Evolutionary conservation across 2,888 invertebrate species (phyloP), one percentile per base, ranked within the genome.

Genomic region (Drosophila percnosoma): DNA sequence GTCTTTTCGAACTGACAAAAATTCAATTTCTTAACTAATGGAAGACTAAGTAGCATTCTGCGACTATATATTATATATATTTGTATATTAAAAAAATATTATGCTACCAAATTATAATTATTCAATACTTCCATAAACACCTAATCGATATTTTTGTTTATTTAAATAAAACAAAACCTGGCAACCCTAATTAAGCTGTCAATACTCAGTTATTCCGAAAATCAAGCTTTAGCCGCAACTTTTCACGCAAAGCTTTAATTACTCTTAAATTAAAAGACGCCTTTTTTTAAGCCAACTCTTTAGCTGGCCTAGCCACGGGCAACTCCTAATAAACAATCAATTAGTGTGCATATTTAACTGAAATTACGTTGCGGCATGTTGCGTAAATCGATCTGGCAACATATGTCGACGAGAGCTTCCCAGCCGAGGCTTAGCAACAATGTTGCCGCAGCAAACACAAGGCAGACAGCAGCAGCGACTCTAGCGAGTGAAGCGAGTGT

Each of bases 151-250:
- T 6, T 13, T 21, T 18, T 13, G 5, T n/a, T 15, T 1, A 18
- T 15, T 51, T 29, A 29, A 52, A 31, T 2, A 33, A 11, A n/a
- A 13, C 11, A 6, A 24, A 57, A 34, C 57, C 68, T 78, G 83
- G 71, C 82, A 89, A 82, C 87, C 38, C 71, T 51, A 11, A 13
- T 24, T 15, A 60, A 83, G 89, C 78, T 71, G 54, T 33, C 18
- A 13, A 15, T 21, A 2, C 40, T 59, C 51, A 31, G 42, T 53
- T 53, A 24, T 60, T 36, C 34, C 18, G 62, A 59, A 61, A 36
- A 34, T 34, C 4, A 40, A 59, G 45, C 51, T 36, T 2, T 24
- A 8, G 6, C 31, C 38, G 36, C 7, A 51, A 33, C 75, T 54
- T 54, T 63, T 45, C 1, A 60, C 8, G 74, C 82, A 72, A 42